Evolutionary conservation across 2,113 vertebrate genomes (phyloP), one percentile per base, ranked within the genome.

Genomic region (Daphoenositta chrysoptera): DNA sequence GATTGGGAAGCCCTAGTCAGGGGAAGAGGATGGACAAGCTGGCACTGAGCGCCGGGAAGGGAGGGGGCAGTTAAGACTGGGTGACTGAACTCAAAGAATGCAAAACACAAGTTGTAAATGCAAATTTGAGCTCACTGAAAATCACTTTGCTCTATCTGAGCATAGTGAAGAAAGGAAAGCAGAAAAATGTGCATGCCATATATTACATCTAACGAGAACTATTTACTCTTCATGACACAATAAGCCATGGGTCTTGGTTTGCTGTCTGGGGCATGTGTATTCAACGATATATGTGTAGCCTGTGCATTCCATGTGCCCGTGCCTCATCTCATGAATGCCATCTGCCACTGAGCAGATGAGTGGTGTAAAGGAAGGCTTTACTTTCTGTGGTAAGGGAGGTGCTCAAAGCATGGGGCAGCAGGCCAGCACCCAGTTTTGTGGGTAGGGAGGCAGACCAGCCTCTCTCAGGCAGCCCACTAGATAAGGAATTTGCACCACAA

Each of bases 271-370:
- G 10, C 8, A 3, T 1, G 2, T 31, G 11, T 33, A 23, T 64
- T 18, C 61, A 60, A 14, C 21, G 70, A 30, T 21, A 8, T 6
- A 24, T 1, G 15, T 7, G 37, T 11, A 47, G 6, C 31, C 9
- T 23, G 9, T 44, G 33, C 39, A 15, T 15, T 65, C 45, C 21
- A 0, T 44, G 28, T 47, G 15, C 33, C 9, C 0, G 0, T 50
- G 27, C 51, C 45, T 50, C 1, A 2, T 33, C 39, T 83, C 54
- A 11, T 4, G 27, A 20, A 6, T 4, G 16, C 23, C 48, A 47
- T 33, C 63, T 77, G 68, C 35, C 39, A 28, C 44, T 17, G 13
- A 54, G 42, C 47, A 45, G 48, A 40, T 33, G 56, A 53, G 23
- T 15, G 20, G 7, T 51, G 15, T 56, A 66, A 58, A 78, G 39